These are phyloP conservation scores for Heterocephalus glaber DNA, from an alignment of 2,113 vertebrate species.

Conservation along the genomic window DNA sequence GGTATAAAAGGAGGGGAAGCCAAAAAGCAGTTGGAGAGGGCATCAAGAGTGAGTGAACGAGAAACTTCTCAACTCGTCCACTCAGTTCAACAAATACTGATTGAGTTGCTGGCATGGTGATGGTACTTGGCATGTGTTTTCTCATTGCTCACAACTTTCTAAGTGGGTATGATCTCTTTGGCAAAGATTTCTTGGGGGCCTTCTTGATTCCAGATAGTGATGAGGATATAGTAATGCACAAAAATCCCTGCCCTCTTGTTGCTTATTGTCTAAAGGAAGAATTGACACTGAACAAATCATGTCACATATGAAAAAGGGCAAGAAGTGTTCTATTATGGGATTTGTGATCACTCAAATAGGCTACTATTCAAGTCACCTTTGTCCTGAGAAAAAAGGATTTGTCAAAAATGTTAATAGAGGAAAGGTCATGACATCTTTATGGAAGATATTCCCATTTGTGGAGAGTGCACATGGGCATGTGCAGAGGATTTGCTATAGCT, in stretches of 20 bases:
- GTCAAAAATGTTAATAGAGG: slow-evolving; percentile 2
- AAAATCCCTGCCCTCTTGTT: neutral
- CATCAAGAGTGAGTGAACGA: neutral
- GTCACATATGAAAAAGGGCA: neutral
- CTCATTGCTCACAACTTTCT: neutral
- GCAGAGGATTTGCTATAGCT: neutral
- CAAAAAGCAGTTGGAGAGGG: neutral
- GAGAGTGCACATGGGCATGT: neutral
- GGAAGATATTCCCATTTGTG: neutral
- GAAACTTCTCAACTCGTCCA: neutral
- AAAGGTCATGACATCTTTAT: neutral
- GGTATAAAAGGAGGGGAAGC: neutral
- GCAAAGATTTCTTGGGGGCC: neutral
- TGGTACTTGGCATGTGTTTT: neutral
- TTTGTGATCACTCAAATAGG: neutral
- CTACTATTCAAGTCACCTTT: neutral
- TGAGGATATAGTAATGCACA: neutral
- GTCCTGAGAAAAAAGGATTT: neutral
- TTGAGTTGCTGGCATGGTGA: neutral
- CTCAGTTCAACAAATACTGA: neutral
- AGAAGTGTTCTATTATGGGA: neutral
- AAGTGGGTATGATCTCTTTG: neutral
- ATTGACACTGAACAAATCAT: neutral
- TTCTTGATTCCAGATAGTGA: neutral
- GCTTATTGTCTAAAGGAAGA: neutral